A percentile compares a stretch with the other conserved stretches of the same genome.
Evolutionary conservation across 2,113 vertebrate genomes (phyloP).

Genomic region (Machaerirhynchus nigripectus): DNA sequence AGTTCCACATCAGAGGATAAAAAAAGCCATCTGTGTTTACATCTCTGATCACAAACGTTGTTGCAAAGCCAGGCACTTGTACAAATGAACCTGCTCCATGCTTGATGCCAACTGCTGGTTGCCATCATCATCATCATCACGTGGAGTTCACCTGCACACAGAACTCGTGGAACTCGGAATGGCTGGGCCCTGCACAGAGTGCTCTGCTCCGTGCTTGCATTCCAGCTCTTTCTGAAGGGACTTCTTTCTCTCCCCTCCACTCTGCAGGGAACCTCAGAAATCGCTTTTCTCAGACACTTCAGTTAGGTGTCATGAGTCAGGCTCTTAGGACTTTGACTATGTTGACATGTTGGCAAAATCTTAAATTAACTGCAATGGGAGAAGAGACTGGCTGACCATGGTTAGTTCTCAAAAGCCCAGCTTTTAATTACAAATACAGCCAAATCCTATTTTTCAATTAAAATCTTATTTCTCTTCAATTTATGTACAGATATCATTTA

Average conservation of each 20-base stretch:
- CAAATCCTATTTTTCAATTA: not conserved
- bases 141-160: not conserved
- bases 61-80: not conserved
- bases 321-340: not conserved
- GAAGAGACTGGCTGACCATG: not conserved
- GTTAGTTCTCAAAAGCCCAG: not conserved
- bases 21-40: not conserved
- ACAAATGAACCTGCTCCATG: not conserved
- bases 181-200: not conserved
- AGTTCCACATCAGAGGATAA: not conserved
- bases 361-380: not conserved
- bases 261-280: not conserved
- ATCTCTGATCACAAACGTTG: not conserved
- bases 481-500: not conserved
- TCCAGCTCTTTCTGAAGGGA: not conserved
- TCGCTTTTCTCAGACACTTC: not conserved
- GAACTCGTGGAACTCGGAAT: rapidly evolving
- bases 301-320: not conserved
- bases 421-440: not conserved
- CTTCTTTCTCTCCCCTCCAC: not conserved
- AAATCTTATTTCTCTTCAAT: not conserved
- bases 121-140: not conserved
- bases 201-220: rapidly evolving
- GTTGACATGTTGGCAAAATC: not conserved
- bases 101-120: not conserved